Evolutionary conservation across 2,113 vertebrate species (phyloP).

Genomic region (Rhadina sibilatrix): DNA sequence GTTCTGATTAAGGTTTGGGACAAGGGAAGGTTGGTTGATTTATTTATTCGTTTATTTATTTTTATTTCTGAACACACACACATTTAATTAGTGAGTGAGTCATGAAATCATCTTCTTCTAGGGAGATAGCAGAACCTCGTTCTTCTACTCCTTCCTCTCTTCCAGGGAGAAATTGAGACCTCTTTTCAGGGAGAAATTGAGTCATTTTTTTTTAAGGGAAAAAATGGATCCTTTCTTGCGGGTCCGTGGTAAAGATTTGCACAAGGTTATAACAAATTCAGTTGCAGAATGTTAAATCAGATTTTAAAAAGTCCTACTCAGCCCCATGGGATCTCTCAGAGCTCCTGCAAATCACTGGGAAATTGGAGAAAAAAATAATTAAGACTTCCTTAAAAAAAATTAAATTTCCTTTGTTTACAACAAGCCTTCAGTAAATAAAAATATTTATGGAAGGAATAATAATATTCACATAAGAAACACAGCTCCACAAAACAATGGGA

Average conservation of each 20-base stretch:
- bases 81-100: neutral
- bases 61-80: neutral
- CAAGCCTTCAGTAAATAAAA: neutral
- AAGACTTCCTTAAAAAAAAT: neutral
- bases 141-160: neutral
- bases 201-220: neutral
- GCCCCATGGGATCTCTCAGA: too few species aligned
- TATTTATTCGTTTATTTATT: neutral
- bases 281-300: neutral
- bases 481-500: neutral
- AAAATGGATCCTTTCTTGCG: neutral
- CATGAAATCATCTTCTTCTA: neutral
- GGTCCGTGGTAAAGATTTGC: neutral
- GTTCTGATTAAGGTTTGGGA: neutral
- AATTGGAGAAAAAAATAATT: neutral
- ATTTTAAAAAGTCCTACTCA: neutral
- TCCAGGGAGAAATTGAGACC: neutral
- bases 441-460: neutral
- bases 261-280: fast-evolving
- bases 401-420: neutral
- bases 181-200: neutral
- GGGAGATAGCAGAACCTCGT: neutral
- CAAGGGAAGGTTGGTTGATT: neutral
- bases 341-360: neutral
- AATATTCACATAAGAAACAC: fast-evolving